Evolutionary conservation across 2,888 invertebrate genomes (phyloP).

Genomic region (Ramazzottius varieornatus): DNA sequence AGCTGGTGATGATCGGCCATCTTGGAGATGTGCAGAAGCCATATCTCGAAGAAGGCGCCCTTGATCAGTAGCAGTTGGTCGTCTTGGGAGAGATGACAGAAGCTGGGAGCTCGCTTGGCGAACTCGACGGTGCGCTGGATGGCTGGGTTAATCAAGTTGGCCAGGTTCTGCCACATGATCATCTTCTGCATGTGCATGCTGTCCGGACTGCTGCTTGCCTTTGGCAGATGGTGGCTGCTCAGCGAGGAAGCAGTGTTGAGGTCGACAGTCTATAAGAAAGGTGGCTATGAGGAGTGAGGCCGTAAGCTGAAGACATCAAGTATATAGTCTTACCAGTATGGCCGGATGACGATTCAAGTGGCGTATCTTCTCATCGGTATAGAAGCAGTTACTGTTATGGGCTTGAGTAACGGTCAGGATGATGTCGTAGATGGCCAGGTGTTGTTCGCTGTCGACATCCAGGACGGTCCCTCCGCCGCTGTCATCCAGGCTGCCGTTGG

Average conservation of each 20-base stretch:
- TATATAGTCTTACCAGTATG: slow-evolving; percentile 27
- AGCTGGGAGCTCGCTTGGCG: slow-evolving; percentile 76
- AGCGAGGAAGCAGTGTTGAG: no score
- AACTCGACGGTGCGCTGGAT: slow-evolving; percentile 85
- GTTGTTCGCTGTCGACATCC: slow-evolving; percentile 24
- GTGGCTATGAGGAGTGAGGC: background rate
- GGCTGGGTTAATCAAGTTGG: slow-evolving; percentile 55
- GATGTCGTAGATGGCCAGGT: slow-evolving; percentile 43
- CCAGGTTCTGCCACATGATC: slow-evolving; percentile 65
- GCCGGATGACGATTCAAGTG: slow-evolving; percentile 38
- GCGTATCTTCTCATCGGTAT: slow-evolving; percentile 54
- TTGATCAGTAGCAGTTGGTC: slow-evolving; percentile 89
- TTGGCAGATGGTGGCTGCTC: background rate
- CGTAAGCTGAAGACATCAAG: no score
- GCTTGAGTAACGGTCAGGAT: slow-evolving; percentile 49
- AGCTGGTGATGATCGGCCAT: slow-evolving; percentile 36
- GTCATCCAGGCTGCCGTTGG: background rate
- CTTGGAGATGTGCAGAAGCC: slow-evolving; percentile 60
- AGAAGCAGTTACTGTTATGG: slow-evolving; percentile 59
- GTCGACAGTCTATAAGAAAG: no score
- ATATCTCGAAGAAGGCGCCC: slow-evolving; percentile 82
- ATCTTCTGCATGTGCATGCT: slow-evolving; percentile 41
- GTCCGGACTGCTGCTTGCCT: slow-evolving; percentile 9
- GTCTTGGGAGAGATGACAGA: slow-evolving; percentile 64
- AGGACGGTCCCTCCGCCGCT: slow-evolving; percentile 7